phyloP scores from a whole-genome alignment of 1,140 invertebrate genomes.

The Aphidius gifuensis region DNA sequence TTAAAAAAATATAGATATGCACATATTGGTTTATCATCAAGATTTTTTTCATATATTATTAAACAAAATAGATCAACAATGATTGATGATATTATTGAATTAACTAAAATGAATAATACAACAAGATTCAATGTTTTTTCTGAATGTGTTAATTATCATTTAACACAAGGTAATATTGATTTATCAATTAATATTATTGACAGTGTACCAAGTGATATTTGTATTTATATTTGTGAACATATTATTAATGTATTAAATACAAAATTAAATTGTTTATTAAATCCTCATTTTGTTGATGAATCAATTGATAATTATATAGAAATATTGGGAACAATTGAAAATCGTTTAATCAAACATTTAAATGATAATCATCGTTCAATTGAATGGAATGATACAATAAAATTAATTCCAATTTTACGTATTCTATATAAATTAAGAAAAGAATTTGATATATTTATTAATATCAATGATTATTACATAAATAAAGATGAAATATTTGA shows the following conservation, averaged over 20 bases:
- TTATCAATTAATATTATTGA: constrained; percentile 36
- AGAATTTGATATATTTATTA: constrained; percentile 34
- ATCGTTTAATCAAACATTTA: no score
- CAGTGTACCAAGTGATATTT: constrained; percentile 32
- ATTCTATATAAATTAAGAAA: constrained; percentile 33
- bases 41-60: constrained; percentile 40
- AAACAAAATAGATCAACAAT: constrained; percentile 35
- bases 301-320: constrained; percentile 29
- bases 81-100: constrained; percentile 38
- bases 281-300: constrained; percentile 15
- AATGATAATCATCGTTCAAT: no score
- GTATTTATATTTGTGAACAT: constrained; percentile 34
- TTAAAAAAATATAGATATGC: constrained; percentile 46
- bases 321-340: constrained; percentile 21
- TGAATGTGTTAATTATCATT: constrained; percentile 33
- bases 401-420: constrained; percentile 31
- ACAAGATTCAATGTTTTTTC: constrained; percentile 29
- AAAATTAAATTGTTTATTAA: constrained; percentile 22
- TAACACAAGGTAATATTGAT: constrained; percentile 37
- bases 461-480: background rate
- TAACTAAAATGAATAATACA: constrained; percentile 39
- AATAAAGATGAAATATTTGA: no score
- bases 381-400: constrained; percentile 23
- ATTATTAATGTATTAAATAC: constrained; percentile 32
- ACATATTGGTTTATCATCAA: constrained; percentile 37